Conservation (phyloP, 2,113 vertebrate species). For the rabbit (Oryctolagus cuniculus) region mOryCun1.1 NC_091438.1:28211501-28212000, state of each 20-base stretch:
- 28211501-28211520: not conserved
- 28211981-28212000: too few relatives aligned
- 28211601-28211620: not conserved
- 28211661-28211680: not conserved
- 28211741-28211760: not conserved
- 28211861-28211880: not conserved
- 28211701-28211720: not conserved
- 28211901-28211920: too few relatives aligned
- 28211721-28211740: not conserved
- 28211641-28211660: not conserved
- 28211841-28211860: not conserved
- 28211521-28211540: not conserved
- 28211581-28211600: conserved; percentile 38
- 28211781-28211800: not conserved
- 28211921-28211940: too few relatives aligned
- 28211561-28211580: not conserved
- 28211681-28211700: not conserved
- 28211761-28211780: not conserved
- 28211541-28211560: not conserved
- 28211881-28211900: not conserved
- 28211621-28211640: not conserved
- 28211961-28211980: too few relatives aligned
- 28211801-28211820: not conserved
- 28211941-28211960: too few relatives aligned
- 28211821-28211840: not conserved